Conservation (phyloP, 2,888 invertebrate species). For the Hoplodrina ambigua region DNA sequence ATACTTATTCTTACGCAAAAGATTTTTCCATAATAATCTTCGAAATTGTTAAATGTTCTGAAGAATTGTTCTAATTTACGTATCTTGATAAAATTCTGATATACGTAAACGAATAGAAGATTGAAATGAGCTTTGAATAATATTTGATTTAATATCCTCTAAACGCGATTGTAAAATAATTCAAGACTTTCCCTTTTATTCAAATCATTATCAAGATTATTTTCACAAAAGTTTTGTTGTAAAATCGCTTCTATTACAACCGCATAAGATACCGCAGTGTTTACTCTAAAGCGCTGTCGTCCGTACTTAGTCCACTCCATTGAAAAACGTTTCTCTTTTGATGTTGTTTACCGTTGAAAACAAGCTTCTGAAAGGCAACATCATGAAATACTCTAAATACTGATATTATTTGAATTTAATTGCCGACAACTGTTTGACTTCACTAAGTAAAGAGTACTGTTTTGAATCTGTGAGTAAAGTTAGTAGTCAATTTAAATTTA, state of each 20-base stretch:
- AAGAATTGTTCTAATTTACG: background rate
- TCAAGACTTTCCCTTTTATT: background rate
- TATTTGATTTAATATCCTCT: background rate
- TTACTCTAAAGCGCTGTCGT: no score
- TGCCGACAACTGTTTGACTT: constrained; percentile 28
- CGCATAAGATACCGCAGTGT: no score
- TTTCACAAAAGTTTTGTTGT: background rate
- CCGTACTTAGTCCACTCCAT: background rate
- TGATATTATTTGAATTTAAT: constrained; percentile 33
- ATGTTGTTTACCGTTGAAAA: constrained; percentile 15
- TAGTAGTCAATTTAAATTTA: constrained; percentile 21
- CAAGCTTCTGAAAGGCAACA: constrained; percentile 19
- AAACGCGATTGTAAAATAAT: background rate
- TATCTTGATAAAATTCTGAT: background rate
- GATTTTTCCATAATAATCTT: no score
- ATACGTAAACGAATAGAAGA: background rate
- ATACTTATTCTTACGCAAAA: background rate
- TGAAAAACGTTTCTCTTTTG: background rate
- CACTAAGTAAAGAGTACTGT: constrained; percentile 5
- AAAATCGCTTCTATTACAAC: no score
- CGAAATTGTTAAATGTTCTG: background rate
- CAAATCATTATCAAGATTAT: background rate
- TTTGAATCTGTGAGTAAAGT: constrained; percentile 11
- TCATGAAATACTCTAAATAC: constrained; percentile 3
- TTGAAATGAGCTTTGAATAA: background rate